Conservation (phyloP, 1,140 invertebrate genomes). For the Delia radicum region DNA sequence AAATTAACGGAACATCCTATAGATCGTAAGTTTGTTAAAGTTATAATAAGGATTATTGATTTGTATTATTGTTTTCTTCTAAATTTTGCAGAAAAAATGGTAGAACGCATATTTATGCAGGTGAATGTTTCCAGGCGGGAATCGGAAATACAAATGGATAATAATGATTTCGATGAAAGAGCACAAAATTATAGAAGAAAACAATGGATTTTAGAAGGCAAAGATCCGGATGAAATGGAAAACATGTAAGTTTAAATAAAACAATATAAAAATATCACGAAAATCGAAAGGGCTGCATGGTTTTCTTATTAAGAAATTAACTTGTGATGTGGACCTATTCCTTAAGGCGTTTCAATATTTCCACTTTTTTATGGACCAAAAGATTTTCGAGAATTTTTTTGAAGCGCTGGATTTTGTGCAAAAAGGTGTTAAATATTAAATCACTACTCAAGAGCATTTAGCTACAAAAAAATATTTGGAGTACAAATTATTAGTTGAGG, state of each 20-base stretch:
- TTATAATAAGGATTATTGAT: background rate
- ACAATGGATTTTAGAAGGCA: constrained; percentile 80
- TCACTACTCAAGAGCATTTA: too few species aligned
- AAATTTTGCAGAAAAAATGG: constrained; percentile 49
- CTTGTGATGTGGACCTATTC: background rate
- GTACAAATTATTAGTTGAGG: too few species aligned
- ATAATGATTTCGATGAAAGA: constrained; percentile 87
- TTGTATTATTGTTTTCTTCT: background rate
- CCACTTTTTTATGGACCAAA: too few species aligned
- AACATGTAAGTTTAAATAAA: constrained; percentile 55
- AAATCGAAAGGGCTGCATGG: too few species aligned
- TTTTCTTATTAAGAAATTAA: too few species aligned
- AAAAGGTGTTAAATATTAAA: too few species aligned
- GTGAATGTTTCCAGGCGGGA: constrained; percentile 88
- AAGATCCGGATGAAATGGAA: constrained; percentile 77
- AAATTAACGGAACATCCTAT: constrained; percentile 85
- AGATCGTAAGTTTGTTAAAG: constrained; percentile 64
- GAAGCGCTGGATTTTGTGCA: too few species aligned
- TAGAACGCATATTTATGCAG: constrained; percentile 76
- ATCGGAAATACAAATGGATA: constrained; percentile 88
- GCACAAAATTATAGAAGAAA: constrained; percentile 86
- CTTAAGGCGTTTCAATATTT: too few species aligned
- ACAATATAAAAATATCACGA: background rate
- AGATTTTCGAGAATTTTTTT: too few species aligned
- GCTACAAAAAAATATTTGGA: too few species aligned